Base-by-base conservation (phyloP, 1,140 invertebrate genomes). In the Sycophaga agraensis region DNA sequence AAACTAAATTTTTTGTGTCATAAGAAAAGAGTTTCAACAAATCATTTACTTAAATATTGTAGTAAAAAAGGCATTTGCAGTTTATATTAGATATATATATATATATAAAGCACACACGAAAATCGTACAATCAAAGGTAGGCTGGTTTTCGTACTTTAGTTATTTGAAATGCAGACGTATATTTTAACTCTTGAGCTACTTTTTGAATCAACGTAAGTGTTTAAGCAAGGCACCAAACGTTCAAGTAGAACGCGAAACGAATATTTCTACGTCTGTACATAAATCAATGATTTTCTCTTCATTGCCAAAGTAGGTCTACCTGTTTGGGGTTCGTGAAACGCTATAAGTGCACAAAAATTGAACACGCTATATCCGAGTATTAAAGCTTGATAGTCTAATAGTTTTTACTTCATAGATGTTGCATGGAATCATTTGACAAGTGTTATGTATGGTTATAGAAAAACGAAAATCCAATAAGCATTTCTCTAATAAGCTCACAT, bases 211-310 rank as follows among this genome's bases (percentile, higher is more conserved):
- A 40, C 35, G n/a, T 28, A 61, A 61, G 26, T 24, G 2, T 35
- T 39, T 31, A 54, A 61, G 35, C 31, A 61, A 61, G 51, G 59
- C 50, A 61, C 43, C 34, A 4, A 21, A 40, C 35, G 50, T 48
- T 39, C 45, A 19, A 60, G 26, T 39, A 37, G 11, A 54, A 60
- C 19, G 17, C 31, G 22, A 35, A 54, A 45, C 7, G 2, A 51
- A 51, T 45, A 28, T 59, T 31, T 50, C 22, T 51, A 43, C 17
- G n/a, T 59, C 21, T 48, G 4, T 46, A 58, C 11, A 19, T 49
- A 45, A 35, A 49, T n/a, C n/a, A 17, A 9, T 19, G 17, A 31
- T 40, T 28, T 42, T 43, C 12, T 43, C 11, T 31, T 31, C 12
- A n/a, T n/a, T n/a, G n/a, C n/a, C n/a, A n/a, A n/a, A n/a, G n/a